Evolutionary conservation across 2,797 vertebrate genomes (phyloP).

Genomic region (Brachyalestes nurse): DNA sequence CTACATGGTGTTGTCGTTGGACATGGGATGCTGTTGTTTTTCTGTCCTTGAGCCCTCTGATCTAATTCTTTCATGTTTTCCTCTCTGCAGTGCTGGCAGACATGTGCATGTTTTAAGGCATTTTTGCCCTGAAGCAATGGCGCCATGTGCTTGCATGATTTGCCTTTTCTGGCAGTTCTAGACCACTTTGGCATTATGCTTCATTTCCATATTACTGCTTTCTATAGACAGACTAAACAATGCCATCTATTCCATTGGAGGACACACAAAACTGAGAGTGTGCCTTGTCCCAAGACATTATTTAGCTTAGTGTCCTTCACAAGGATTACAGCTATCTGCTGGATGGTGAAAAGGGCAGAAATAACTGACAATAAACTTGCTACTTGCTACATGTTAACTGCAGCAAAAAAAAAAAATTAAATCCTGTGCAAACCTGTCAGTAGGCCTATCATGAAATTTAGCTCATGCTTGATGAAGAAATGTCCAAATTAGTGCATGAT

Average conservation of each 20-base stretch:
- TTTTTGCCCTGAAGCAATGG: slow-evolving; percentile 15
- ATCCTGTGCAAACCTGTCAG: too few species aligned
- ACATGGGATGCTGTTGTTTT: not conserved
- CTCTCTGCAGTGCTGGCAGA: not conserved
- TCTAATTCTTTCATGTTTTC: slow-evolving; percentile 8
- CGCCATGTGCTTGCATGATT: slow-evolving; percentile 12
- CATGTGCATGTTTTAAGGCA: not conserved
- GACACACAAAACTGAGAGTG: too few species aligned
- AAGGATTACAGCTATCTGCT: too few species aligned
- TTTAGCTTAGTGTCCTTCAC: too few species aligned
- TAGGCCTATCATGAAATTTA: too few species aligned
- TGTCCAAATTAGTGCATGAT: too few species aligned
- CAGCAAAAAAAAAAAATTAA: too few species aligned
- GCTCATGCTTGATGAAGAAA: too few species aligned
- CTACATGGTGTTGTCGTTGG: not conserved
- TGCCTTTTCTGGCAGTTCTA: slow-evolving; percentile 41
- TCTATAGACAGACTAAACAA: slow-evolving; percentile 6
- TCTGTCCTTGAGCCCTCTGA: slow-evolving; percentile 13
- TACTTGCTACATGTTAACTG: too few species aligned
- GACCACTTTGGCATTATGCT: slow-evolving; percentile 16
- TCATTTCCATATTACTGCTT: slow-evolving; percentile 16
- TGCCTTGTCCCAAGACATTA: too few species aligned
- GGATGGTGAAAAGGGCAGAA: too few species aligned
- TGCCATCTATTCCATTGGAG: not conserved
- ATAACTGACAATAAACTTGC: too few species aligned